Evolutionary conservation across 2,888 invertebrate species (phyloP), one percentile per base, ranked within the genome.

Genomic region (Nineta flava): DNA sequence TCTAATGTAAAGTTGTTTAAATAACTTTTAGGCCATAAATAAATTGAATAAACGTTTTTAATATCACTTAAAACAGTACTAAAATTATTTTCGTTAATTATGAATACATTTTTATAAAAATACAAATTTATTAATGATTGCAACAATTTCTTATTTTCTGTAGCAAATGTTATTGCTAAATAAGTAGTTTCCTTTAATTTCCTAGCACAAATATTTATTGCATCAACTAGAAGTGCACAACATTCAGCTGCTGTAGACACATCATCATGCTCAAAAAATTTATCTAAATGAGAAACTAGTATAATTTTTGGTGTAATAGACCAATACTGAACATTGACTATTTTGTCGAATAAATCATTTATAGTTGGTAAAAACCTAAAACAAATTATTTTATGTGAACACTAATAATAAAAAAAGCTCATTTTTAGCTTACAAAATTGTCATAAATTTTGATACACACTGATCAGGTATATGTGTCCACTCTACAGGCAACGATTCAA

Each of bases 321-420:
- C 61, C 64, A 65, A 16, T 60, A 51, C 51, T 67, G 66, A 13
- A 63, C 56, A 6, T 59, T 55, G 52, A 62, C 62, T 15, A 67
- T 52, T 48, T 65, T 63, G 32, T 54, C 58, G 16, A 65, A 42
- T 31, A 67, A 57, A 46, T 61, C 60, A 47, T 59, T 56, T 51
- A 58, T 59, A 50, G 60, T 59, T 47, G 61, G 61, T 32, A 66
- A 56, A 52, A 64, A 65, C 52, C 66, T 66, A 51, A 48, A 60
- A 61, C 51, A 52, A 15, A 43, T 10, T 19, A 34, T 32, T 3
- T 31, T 41, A 16, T n/a, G 35, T 48, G 4, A 15, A 48, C 21
- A 7, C 9, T 9, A 12, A 31, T 45, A 26, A 19, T 13, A 40
- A 32, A 21, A 47, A 19, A 48, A 43, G 32, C n/a, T 43, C 35